Conservation (phyloP, 2,888 invertebrate species). For the Drosophila mayaguana region DNA sequence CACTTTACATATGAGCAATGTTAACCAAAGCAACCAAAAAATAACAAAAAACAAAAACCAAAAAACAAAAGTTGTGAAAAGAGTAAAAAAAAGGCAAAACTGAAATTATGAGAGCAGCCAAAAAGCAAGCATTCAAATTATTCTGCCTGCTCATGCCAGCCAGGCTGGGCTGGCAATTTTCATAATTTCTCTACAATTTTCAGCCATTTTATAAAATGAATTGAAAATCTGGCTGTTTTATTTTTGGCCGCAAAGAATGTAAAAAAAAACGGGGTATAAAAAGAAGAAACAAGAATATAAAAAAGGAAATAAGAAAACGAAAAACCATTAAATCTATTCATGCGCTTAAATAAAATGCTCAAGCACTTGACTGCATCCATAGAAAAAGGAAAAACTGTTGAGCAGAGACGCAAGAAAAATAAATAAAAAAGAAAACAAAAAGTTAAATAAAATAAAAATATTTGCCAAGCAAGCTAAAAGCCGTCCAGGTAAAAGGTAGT, state of each 20-base stretch:
- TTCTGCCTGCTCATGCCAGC: slow-evolving; percentile 19
- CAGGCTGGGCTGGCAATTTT: slow-evolving; percentile 59
- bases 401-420: slow-evolving; percentile 40
- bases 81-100: slow-evolving; percentile 27
- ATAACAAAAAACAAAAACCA: slow-evolving; percentile 5
- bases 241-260: slow-evolving; percentile 51
- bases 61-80: neutral
- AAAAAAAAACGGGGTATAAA: slow-evolving; percentile 1
- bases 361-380: slow-evolving; percentile 84
- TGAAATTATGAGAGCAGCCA: slow-evolving; percentile 70
- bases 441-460: slow-evolving; percentile 52
- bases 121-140: slow-evolving; percentile 72
- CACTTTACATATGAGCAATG: slow-evolving; percentile 80
- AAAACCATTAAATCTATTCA: slow-evolving; percentile 82
- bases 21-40: slow-evolving; percentile 59
- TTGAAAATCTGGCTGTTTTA: slow-evolving; percentile 69
- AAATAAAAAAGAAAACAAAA: slow-evolving; percentile 33
- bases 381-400: slow-evolving; percentile 55
- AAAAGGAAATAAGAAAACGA: slow-evolving; percentile 61
- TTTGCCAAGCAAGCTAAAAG: slow-evolving; percentile 21
- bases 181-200: slow-evolving; percentile 83
- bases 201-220: slow-evolving; percentile 81
- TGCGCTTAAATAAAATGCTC: slow-evolving; percentile 83
- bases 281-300: neutral
- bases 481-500: slow-evolving; percentile 52